These are phyloP conservation scores for Agonopterix arenella DNA, from an alignment of 2,888 invertebrate genomes.

Conservation along the genomic window DNA sequence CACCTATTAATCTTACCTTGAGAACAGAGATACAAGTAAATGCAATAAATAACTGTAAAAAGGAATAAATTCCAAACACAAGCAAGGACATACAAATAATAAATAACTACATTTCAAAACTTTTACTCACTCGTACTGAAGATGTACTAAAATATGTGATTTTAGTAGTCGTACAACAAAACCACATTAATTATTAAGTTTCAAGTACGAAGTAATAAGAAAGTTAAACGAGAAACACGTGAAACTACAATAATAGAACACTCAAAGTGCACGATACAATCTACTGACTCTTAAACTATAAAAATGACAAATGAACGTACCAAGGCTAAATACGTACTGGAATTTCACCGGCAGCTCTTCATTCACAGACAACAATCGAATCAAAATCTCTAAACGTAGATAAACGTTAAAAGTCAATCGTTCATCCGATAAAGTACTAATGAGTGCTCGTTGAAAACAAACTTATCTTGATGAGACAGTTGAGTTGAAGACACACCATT, in stretches of 20 bases:
- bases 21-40: not conserved
- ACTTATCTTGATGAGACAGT: constrained; percentile 70
- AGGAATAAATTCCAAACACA: not conserved
- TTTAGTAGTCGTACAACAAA: not conserved
- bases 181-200: not conserved
- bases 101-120: no score
- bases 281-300: not conserved
- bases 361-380: constrained; percentile 36
- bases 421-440: constrained; percentile 62
- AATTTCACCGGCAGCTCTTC: constrained; percentile 26
- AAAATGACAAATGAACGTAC: constrained; percentile 8
- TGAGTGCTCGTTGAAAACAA: constrained; percentile 64
- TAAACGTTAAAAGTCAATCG: constrained; percentile 60
- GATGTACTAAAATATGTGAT: no score
- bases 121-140: no score
- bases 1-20: constrained; percentile 15
- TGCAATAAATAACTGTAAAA: not conserved
- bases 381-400: constrained; percentile 46
- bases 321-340: constrained; percentile 12
- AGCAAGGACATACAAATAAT: no score
- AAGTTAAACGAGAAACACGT: not conserved
- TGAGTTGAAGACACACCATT: constrained; percentile 47
- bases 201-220: not conserved
- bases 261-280: not conserved
- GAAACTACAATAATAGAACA: not conserved